Conservation (phyloP, 2,888 invertebrate genomes). For the Girardia tigrina region DNA sequence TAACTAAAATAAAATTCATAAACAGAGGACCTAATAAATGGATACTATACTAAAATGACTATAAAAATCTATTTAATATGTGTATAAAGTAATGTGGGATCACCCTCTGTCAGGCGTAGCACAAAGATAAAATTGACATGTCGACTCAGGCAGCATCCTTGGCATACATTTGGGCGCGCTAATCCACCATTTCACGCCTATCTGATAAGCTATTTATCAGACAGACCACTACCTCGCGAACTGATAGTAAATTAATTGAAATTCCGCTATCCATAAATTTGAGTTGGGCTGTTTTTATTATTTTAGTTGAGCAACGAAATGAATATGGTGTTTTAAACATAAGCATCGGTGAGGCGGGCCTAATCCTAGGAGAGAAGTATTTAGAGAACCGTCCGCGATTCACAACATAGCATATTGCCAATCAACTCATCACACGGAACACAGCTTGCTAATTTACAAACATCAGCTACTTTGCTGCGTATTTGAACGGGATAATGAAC, state of each 20-base stretch:
- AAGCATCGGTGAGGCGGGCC: constrained; percentile 23
- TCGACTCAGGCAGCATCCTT: neutral
- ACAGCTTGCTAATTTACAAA: constrained; percentile 18
- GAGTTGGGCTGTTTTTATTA: constrained; percentile 21
- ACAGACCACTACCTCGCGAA: constrained; percentile 20
- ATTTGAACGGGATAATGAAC: constrained; percentile 23
- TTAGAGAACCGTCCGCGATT: constrained; percentile 13
- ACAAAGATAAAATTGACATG: constrained; percentile 20
- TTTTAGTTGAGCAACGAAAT: constrained; percentile 20
- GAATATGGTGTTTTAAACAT: constrained; percentile 15
- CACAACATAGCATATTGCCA: constrained; percentile 17
- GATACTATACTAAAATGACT: constrained; percentile 9
- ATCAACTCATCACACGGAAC: constrained; percentile 23
- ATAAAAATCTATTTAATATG: neutral
- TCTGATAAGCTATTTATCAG: constrained; percentile 23
- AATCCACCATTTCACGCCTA: constrained; percentile 23
- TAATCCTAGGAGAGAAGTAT: constrained; percentile 23
- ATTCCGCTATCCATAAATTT: constrained; percentile 23
- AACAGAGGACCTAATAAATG: neutral
- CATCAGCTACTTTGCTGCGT: constrained; percentile 16
- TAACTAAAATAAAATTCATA: constrained; percentile 2
- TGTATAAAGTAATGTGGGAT: neutral
- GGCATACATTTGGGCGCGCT: neutral
- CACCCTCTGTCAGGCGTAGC: neutral
- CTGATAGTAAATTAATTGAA: constrained; percentile 19